Conservation (phyloP, 2,113 vertebrate species). For the Nothocercus nigrocapillus region DNA sequence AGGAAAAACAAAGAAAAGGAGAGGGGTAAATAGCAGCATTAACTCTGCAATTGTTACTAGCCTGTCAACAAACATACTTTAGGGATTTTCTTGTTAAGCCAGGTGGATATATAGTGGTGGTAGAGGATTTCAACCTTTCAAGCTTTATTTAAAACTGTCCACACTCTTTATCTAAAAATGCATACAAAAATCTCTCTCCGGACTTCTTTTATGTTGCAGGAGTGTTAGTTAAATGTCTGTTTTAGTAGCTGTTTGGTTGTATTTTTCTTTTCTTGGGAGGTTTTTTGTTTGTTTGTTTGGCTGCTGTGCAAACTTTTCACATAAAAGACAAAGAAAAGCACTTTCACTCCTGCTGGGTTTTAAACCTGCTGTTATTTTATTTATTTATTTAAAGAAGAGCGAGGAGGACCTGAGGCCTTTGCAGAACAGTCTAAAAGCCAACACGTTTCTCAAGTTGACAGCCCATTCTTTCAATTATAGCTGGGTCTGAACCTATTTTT, state of each 20-base stretch:
- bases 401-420: neutral
- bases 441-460: neutral
- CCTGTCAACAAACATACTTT: conserved; percentile 59
- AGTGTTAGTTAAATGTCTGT: conserved; percentile 8
- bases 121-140: conserved; percentile 41
- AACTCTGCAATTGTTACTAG: conserved; percentile 23
- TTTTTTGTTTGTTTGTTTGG: neutral
- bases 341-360: conserved; percentile 24
- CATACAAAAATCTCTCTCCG: neutral
- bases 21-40: neutral
- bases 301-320: conserved; percentile 27
- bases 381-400: neutral
- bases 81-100: conserved; percentile 57
- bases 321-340: conserved; percentile 36
- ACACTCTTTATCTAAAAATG: neutral
- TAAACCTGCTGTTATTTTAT: conserved; percentile 11
- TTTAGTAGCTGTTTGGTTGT: neutral
- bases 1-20: neutral
- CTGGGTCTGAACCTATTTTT: neutral
- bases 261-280: neutral
- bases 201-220: conserved; percentile 8
- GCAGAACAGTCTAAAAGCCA: neutral
- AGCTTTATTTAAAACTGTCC: neutral
- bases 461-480: neutral
- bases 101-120: neutral